Evolutionary conservation across 1,140 invertebrate species (phyloP).

Genomic region (Himalopsyche phryganea): DNA sequence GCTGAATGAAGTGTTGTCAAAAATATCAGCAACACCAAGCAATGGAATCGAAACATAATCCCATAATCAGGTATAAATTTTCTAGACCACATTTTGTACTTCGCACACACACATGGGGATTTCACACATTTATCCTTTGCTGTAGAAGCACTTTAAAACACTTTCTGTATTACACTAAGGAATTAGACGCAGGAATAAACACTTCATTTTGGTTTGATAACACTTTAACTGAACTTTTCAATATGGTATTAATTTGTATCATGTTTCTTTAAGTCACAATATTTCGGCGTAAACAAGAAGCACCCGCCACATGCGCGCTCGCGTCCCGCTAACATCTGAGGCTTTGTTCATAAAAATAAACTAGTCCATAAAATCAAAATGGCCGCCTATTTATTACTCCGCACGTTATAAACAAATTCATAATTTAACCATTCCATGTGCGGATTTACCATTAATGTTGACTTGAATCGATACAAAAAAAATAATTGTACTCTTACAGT

Average conservation of each 20-base stretch:
- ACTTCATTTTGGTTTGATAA: conserved; percentile 25
- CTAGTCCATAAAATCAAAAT: conserved; percentile 33
- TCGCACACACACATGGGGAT: conserved; percentile 25
- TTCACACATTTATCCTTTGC: conserved; percentile 21
- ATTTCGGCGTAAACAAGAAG: conserved; percentile 13
- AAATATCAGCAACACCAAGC: conserved; percentile 15
- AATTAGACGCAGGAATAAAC: conserved; percentile 18
- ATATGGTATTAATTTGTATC: conserved; percentile 16
- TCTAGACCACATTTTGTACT: conserved; percentile 25
- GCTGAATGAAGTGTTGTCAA: conserved; percentile 18
- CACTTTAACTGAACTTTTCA: conserved; percentile 26
- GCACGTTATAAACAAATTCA: conserved; percentile 23
- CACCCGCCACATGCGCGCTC: conserved; percentile 19
- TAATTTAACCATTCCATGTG: neutral
- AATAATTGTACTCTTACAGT: neutral
- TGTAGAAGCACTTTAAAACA: conserved; percentile 16
- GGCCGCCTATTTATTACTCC: conserved; percentile 31
- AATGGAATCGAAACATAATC: conserved; percentile 21
- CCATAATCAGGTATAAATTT: conserved; percentile 28
- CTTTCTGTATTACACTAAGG: conserved; percentile 14
- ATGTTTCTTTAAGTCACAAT: conserved; percentile 18
- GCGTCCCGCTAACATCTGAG: conserved; percentile 22
- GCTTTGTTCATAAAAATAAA: conserved; percentile 29
- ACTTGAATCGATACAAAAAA: neutral
- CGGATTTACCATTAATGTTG: neutral